A percentile compares a stretch with the other conserved stretches of the same genome.
phyloP scores from a whole-genome alignment of 2,113 vertebrate genomes.

The Condylura cristata region DNA sequence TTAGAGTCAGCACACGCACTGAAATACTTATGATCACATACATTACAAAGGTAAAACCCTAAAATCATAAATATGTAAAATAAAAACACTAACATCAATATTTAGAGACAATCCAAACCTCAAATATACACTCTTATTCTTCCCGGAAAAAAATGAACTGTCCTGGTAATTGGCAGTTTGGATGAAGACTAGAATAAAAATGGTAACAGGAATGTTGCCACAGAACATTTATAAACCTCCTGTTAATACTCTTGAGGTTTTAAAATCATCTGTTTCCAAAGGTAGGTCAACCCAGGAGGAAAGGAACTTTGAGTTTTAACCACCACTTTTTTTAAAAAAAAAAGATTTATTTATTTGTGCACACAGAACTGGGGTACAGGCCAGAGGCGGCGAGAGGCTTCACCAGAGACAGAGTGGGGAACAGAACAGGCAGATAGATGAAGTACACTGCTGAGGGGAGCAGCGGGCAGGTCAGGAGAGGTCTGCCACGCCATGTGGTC shows the following conservation, averaged over 20 bases:
- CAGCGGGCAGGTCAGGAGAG: no score
- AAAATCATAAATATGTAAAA: background rate
- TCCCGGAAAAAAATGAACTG: background rate
- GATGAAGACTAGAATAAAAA: background rate
- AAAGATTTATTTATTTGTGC: no score
- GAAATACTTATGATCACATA: background rate
- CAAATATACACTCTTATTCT: background rate
- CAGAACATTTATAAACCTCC: background rate
- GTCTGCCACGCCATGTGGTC: no score
- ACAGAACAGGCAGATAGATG: no score
- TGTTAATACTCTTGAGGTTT: background rate
- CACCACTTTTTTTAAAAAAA: background rate
- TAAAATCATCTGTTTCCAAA: slow-evolving; percentile 1
- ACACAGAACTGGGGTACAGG: no score
- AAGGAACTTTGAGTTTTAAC: background rate
- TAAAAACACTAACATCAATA: background rate
- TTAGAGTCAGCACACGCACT: background rate
- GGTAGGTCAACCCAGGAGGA: background rate
- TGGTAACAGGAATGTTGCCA: background rate
- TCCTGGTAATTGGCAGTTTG: background rate
- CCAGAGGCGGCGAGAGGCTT: no score
- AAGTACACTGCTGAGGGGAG: no score
- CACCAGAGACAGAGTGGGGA: no score
- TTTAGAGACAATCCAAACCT: background rate
- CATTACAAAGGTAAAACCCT: background rate